Evolutionary conservation across 2,797 vertebrate genomes (phyloP), one percentile per base, ranked within the genome.

Genomic region (Pteronotus mesoamericanus): DNA sequence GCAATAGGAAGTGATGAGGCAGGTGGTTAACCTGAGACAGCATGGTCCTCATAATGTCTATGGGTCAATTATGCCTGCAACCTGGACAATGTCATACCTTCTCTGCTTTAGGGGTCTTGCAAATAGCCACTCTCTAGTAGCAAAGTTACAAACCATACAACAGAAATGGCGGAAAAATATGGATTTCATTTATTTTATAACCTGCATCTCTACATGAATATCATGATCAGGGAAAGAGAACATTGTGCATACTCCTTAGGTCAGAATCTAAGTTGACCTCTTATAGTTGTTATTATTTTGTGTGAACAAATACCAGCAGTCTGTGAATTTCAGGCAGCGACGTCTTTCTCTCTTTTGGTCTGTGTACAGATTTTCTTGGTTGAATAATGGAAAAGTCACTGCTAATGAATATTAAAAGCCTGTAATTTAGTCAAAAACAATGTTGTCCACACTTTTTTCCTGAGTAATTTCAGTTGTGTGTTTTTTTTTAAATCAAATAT

Each of bases 331-430:
- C 88, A 48, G 75, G 72, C 84, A 69, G 32, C 2, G 0, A 61
- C 26, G 15, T 4, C 37, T 91, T 64, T 34, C 51, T 88, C 64
- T 85, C 86, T 97, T 84, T 92, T 77, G 94, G 53, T 97, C 97
- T 96, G 71, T 66, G 44, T 78, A 97, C 80, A 79, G 86, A 85
- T 90, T 83, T 97, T 96, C 85, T 92, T 68, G 96, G 22, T 44
- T 95, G 80, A 97, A 97, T 90, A 98, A 96, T 83, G 77, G 86
- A 97, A 97, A 98, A 97, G 96, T 95, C 96, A 71, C 42, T 29
- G 26, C 79, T 98, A 98, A 97, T 97, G 95, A 98, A 98, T 98
- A 98, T 97, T 97, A 98, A 98, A 98, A 98, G 94, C 87, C 96
- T 97, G 51, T 94, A 95, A 98, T 98, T 98, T 97, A 93, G 42